Conservation (phyloP, 2,888 invertebrate species). For the Epirrita christyi region DNA sequence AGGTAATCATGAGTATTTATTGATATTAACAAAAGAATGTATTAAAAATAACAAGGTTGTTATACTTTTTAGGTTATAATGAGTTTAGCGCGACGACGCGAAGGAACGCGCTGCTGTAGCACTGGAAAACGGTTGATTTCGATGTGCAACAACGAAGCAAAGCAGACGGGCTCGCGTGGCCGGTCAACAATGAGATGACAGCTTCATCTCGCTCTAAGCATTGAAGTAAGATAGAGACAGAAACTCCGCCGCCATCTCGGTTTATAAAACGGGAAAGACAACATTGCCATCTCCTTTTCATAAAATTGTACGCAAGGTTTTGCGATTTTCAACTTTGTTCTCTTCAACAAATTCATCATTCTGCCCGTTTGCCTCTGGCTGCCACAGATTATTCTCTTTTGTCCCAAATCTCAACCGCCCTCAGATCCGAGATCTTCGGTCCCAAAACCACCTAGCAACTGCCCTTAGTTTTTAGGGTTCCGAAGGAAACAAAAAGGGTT, state of each 20-base stretch:
- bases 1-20: constrained; percentile 80
- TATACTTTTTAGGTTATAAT: constrained; percentile 79
- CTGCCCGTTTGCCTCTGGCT: no score
- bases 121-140: constrained; percentile 81
- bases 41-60: constrained; percentile 68
- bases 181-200: constrained; percentile 55
- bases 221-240: constrained; percentile 59
- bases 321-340: constrained; percentile 23
- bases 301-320: constrained; percentile 27
- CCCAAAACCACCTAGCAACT: no score
- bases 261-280: constrained; percentile 41
- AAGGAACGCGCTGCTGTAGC: constrained; percentile 81
- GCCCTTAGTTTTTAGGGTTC: no score
- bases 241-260: constrained; percentile 45
- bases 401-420: no score
- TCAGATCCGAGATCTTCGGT: no score
- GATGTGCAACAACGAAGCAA: constrained; percentile 62
- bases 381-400: no score
- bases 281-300: constrained; percentile 44
- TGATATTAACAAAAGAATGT: constrained; percentile 62
- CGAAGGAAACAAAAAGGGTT: no score
- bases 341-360: not conserved
- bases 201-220: constrained; percentile 46
- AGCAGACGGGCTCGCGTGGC: constrained; percentile 61
- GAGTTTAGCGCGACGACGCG: constrained; percentile 81